Evolutionary conservation across 2,797 vertebrate genomes (phyloP).

Genomic region (Takifugu ocellatus): DNA sequence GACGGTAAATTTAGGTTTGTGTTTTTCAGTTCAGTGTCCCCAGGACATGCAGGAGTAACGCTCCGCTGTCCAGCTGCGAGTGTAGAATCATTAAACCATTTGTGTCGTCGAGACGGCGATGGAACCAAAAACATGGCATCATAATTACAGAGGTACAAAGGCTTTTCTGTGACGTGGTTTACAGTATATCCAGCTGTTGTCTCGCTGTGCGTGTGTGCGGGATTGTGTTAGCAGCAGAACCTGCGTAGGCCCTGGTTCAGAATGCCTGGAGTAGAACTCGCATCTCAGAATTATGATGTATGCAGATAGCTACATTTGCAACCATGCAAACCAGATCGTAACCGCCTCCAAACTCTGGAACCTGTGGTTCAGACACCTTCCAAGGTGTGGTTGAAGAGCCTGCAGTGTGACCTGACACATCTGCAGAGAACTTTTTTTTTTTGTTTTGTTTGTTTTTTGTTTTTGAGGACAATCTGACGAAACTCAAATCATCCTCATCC

Average conservation of each 20-base stretch:
- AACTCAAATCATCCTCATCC: no score
- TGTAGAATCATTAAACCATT: no score
- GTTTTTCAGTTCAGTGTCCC: slow-evolving; percentile 27
- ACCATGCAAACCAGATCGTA: slow-evolving; percentile 17
- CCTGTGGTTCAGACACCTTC: background rate
- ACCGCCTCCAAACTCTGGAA: slow-evolving; percentile 11
- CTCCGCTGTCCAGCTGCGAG: background rate
- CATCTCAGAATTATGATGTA: slow-evolving; percentile 38
- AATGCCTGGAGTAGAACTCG: slow-evolving; percentile 40
- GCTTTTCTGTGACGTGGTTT: slow-evolving; percentile 51
- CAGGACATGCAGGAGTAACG: slow-evolving; percentile 9
- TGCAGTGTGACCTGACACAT: no score
- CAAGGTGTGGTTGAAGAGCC: slow-evolving; percentile 1
- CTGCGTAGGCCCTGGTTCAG: slow-evolving; percentile 55
- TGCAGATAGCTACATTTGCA: no score
- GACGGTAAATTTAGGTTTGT: slow-evolving; percentile 22
- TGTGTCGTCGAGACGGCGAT: background rate
- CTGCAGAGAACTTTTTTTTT: no score
- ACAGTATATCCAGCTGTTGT: slow-evolving; percentile 58
- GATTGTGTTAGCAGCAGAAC: slow-evolving; percentile 43
- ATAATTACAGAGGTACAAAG: slow-evolving; percentile 56
- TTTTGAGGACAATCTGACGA: no score
- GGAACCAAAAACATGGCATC: slow-evolving; percentile 53
- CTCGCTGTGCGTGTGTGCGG: slow-evolving; percentile 37
- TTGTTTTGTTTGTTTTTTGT: no score